phyloP scores from a whole-genome alignment of 2,888 invertebrate genomes.

The Myopa tessellatipennis region DNA sequence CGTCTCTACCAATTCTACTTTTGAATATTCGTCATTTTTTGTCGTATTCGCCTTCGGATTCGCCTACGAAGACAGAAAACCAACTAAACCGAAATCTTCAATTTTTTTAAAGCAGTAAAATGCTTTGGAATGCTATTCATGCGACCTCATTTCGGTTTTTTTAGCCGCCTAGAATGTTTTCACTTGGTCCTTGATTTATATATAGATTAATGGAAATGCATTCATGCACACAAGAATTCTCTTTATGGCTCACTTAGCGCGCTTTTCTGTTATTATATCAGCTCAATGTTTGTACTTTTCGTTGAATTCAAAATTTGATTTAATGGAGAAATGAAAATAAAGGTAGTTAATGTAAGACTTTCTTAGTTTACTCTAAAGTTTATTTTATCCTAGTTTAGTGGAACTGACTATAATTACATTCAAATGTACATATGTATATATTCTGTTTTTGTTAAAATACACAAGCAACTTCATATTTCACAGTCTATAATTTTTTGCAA shows the following conservation, averaged over 20 bases:
- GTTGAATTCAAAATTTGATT: too few species aligned
- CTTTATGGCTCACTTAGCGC: neutral
- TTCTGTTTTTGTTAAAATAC: neutral
- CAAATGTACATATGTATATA: neutral
- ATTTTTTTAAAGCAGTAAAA: neutral
- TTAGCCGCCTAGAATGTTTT: neutral
- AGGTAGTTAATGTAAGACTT: too few species aligned
- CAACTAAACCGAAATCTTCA: neutral
- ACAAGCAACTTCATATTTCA: too few species aligned
- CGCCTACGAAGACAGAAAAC: conserved; percentile 1
- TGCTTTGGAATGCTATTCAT: neutral
- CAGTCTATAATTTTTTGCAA: too few species aligned
- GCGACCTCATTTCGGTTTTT: conserved; percentile 5
- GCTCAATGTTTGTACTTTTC: too few species aligned
- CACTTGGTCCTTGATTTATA: conserved; percentile 17
- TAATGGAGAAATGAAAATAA: too few species aligned
- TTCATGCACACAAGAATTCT: neutral
- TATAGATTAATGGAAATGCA: neutral
- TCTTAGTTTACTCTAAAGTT: too few species aligned
- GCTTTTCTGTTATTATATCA: neutral
- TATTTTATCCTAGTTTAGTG: too few species aligned
- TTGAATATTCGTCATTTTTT: neutral
- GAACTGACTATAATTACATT: too few species aligned
- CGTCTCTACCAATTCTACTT: neutral
- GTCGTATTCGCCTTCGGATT: neutral